These are phyloP conservation scores for Drosophila ogumai DNA, from an alignment of 1,140 invertebrate species.

Conservation along the genomic window DNA sequence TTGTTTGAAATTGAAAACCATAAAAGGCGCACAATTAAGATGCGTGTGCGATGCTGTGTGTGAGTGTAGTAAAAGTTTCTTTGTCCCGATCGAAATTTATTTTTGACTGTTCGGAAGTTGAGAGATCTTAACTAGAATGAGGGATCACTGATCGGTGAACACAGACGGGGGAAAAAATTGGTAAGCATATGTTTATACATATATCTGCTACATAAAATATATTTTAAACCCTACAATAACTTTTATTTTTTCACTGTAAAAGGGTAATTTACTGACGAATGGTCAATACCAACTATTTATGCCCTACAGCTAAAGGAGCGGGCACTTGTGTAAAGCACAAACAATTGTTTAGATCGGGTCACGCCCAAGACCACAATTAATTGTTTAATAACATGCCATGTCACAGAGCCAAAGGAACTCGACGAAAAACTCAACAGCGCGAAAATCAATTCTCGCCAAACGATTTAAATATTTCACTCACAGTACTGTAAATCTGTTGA, in stretches of 20 bases:
- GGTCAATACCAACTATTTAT: constrained; percentile 1
- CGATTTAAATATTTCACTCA: constrained; percentile 49
- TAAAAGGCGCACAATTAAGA: constrained; percentile 81
- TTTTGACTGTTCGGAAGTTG: constrained; percentile 57
- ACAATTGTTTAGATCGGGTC: constrained; percentile 43
- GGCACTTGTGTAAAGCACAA: constrained; percentile 12
- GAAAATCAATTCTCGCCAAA: constrained; percentile 45
- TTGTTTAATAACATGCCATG: constrained; percentile 74
- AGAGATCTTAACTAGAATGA: constrained; percentile 55
- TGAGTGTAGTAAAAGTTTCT: constrained; percentile 61
- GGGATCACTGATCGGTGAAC: constrained; percentile 14
- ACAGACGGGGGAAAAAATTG: neutral
- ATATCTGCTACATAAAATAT: too few relatives aligned
- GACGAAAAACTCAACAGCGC: constrained; percentile 21
- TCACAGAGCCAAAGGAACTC: constrained; percentile 23
- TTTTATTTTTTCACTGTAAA: neutral
- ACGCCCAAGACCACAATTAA: constrained; percentile 65
- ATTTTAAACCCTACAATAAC: too few relatives aligned
- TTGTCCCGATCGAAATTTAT: constrained; percentile 39
- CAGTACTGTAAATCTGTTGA: constrained; percentile 65
- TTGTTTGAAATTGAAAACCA: constrained; percentile 82
- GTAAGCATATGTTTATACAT: neutral
- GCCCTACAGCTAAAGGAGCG: constrained; percentile 27
- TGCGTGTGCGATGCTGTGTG: constrained; percentile 41
- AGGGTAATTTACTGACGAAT: neutral